Base-by-base conservation (phyloP, 1,140 invertebrate genomes). In the Sycobia sp. region DNA sequence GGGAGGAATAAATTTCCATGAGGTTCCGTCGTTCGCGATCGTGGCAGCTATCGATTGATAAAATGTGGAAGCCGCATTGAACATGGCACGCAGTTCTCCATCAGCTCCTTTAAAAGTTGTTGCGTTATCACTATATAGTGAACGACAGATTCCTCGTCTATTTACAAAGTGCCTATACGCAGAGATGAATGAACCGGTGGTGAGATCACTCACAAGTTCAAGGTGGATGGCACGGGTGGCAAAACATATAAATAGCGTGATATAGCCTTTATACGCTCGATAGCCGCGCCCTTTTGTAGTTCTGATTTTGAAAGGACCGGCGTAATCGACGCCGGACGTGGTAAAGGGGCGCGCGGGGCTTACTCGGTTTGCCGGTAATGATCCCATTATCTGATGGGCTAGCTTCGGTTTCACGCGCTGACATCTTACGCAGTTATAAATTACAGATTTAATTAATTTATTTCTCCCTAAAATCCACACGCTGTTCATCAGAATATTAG, bases 41-140 rank as follows among this genome's bases (percentile, higher is more conserved):
- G 14, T 1, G 2, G 34, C 0, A 1, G 34, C 20, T 4, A 41
- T 5, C 7, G 14, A 5, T n/a, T 23, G 3, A 41, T 41, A 25
- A 41, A 60, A 60, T 11, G 25, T 0, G 0, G 61, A 55, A 8
- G 61, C 27, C 14, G 16, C 10, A 9, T 38, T 49, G 29, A 63
- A 63, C 53, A 55, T 27, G 13, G 16, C 18, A 3, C 27, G 14
- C 0, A 67, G 27, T 29, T 67, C 62, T 1, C 18, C 8, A 9
- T 47, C 53, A 11, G 62, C 62, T 3, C 62, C 58, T 14, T 65
- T 46, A 38, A 65, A 68, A 0, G 39, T 65, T 0, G 54, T 62
- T 0, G 58, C 54, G 25, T 68, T 68, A 20, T 68, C n/a, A n/a
- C n/a, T n/a, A n/a, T n/a, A n/a, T n/a, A n/a, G n/a, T n/a, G n/a